A percentile compares a stretch with the other conserved stretches of the same genome.
Evolutionary conservation across 2,113 vertebrate genomes (phyloP).

Genomic region (Melanostigma gelatinosum): DNA sequence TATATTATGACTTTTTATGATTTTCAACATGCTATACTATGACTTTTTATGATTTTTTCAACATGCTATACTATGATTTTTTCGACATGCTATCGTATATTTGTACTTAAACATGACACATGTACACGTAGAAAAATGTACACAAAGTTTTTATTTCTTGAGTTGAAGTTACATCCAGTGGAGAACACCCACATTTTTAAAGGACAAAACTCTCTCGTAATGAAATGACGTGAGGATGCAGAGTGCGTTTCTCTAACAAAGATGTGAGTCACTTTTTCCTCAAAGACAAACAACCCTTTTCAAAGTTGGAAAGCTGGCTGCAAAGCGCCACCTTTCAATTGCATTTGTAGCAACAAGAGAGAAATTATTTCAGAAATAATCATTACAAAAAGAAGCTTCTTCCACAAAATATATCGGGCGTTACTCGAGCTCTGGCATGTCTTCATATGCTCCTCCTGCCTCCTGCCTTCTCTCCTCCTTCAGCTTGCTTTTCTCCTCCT

Average conservation of each 20-base stretch:
- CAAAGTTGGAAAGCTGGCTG: too few relatives aligned
- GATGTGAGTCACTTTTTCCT: background rate
- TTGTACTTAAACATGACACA: background rate
- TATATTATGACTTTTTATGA: too few relatives aligned
- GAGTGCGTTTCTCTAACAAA: background rate
- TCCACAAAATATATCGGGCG: background rate
- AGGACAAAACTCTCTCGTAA: background rate
- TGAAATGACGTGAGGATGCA: background rate
- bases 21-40: too few relatives aligned
- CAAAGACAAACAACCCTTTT: too few relatives aligned
- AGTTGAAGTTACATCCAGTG: background rate
- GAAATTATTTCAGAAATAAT: background rate
- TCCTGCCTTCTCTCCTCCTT: slow-evolving; percentile 56
- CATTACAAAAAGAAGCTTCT: background rate
- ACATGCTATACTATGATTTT: too few relatives aligned
- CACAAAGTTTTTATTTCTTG: slow-evolving; percentile 33
- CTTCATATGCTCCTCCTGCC: slow-evolving; percentile 57
- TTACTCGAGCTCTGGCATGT: slow-evolving; percentile 74
- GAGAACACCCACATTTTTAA: background rate
- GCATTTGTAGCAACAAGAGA: background rate
- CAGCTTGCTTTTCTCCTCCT: slow-evolving; percentile 49
- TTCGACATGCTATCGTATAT: too few relatives aligned
- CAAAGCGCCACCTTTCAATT: background rate
- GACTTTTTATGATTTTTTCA: too few relatives aligned
- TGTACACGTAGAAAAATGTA: background rate